Percentiles rank a stretch among this genome's conserved stretches.
These are phyloP conservation scores for Corythornis vintsioides DNA, from an alignment of 2,113 vertebrate species.

Conservation along the genomic window DNA sequence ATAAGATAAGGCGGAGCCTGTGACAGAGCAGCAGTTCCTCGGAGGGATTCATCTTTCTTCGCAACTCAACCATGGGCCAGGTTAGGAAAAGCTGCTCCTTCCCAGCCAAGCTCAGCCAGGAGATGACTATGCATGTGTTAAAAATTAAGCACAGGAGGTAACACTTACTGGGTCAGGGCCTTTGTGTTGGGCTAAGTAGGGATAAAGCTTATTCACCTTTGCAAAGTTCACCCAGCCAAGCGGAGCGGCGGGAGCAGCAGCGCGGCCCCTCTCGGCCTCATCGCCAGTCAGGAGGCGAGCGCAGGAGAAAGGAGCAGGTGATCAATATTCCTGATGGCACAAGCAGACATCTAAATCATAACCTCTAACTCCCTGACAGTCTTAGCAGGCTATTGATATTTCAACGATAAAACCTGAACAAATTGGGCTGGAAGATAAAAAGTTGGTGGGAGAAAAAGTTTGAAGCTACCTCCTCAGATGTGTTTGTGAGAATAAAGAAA, in stretches of 20 bases:
- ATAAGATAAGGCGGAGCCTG: not conserved
- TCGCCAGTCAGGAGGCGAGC: fast-evolving
- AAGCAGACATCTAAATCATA: not conserved
- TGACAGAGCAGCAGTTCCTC: too few species aligned
- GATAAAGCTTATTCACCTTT: not conserved
- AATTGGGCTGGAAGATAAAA: not conserved
- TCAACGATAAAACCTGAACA: not conserved
- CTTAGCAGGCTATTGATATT: not conserved
- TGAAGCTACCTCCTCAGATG: not conserved
- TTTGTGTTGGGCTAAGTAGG: not conserved
- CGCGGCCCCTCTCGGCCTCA: not conserved
- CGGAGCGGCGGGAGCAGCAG: not conserved
- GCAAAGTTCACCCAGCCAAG: not conserved
- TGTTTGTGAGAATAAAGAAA: not conserved
- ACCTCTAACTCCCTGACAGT: not conserved
- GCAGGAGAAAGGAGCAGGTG: not conserved
- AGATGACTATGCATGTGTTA: not conserved
- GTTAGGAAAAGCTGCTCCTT: not conserved
- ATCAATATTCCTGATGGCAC: not conserved
- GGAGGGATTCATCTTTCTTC: not conserved
- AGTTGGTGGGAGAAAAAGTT: not conserved
- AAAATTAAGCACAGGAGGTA: not conserved
- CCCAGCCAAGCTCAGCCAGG: not conserved
- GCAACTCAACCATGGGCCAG: not conserved
- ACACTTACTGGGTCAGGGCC: not conserved